Base-by-base conservation (phyloP, 2,113 vertebrate species). In the Picathartes gymnocephalus region DNA sequence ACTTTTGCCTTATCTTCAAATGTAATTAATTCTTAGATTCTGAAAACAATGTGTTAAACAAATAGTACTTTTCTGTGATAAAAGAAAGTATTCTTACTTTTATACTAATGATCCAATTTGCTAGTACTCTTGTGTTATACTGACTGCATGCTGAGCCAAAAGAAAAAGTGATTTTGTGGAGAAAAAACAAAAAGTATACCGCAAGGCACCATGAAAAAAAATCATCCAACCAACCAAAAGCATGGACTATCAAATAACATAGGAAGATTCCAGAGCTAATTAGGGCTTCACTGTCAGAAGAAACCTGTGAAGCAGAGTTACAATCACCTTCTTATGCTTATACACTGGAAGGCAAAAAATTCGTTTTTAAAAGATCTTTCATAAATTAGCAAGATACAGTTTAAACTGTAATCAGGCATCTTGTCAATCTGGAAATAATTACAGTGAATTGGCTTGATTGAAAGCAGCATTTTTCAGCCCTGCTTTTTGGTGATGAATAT, bases 381-480 rank as follows among this genome's bases (percentile, higher is more conserved):
- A 69, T 54, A 72, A 92, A 45, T 80, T 83, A 77, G 11, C 30
- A 86, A 91, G 23, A 40, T 81, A 60, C 15, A 81, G 15, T 40
- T 42, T 40, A 92, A 88, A 81, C 62, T 90, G 17, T 58, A 93
- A 90, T 92, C 64, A 84, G 23, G 15, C 13, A 77, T 66, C 79
- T 86, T 93, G 61, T 89, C 86, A 95, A 21, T 69, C 69, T 88
- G 71, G 76, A 95, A 92, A 82, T 68, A 92, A 94, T 96, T 94
- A 81, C 57, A 33, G 62, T 88, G 72, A 47, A 83, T 44, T 54
- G 31, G 12, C 15, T 83, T 94, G 54, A 80, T 27, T 86, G 61
- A 93, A 95, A 82, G 22, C 13, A 93, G 14, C 11, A 69, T 82
- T 90, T 90, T 87, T 91, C 12, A 71, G 44, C 37, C 35, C 35